Conservation (phyloP, 2,888 invertebrate species). For the Volucella zonaria region DNA sequence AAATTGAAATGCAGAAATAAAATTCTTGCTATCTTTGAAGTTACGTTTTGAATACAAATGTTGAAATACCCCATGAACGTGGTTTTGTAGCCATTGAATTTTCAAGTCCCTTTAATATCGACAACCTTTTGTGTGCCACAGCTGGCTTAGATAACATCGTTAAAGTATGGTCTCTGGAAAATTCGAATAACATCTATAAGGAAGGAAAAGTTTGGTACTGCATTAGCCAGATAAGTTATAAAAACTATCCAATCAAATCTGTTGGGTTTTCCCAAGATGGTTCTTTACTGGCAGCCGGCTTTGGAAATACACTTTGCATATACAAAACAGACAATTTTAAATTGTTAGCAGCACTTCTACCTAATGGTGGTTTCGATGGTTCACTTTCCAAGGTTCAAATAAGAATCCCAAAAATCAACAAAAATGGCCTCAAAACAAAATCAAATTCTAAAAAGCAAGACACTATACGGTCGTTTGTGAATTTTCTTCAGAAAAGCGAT, state of each 20-base stretch:
- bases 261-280: conserved; percentile 89
- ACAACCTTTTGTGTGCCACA: conserved; percentile 85
- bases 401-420: conserved; percentile 74
- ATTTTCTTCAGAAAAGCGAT: conserved; percentile 78
- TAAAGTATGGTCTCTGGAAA: conserved; percentile 87
- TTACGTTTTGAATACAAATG: conserved; percentile 87
- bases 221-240: conserved; percentile 86
- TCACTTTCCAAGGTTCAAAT: conserved; percentile 79
- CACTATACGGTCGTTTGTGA: conserved; percentile 77
- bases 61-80: conserved; percentile 88
- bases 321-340: conserved; percentile 86
- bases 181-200: conserved; percentile 84
- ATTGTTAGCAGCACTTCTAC: conserved; percentile 84
- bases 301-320: conserved; percentile 86
- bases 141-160: conserved; percentile 87
- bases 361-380: conserved; percentile 79
- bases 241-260: conserved; percentile 84
- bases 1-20: conserved; percentile 50
- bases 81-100: conserved; percentile 86
- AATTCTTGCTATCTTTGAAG: conserved; percentile 81
- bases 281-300: conserved; percentile 89
- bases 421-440: conserved; percentile 76
- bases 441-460: conserved; percentile 76
- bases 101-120: conserved; percentile 83
- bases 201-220: conserved; percentile 87